phyloP scores from a whole-genome alignment of 2,888 invertebrate species.

The Coelopa pilipes region DNA sequence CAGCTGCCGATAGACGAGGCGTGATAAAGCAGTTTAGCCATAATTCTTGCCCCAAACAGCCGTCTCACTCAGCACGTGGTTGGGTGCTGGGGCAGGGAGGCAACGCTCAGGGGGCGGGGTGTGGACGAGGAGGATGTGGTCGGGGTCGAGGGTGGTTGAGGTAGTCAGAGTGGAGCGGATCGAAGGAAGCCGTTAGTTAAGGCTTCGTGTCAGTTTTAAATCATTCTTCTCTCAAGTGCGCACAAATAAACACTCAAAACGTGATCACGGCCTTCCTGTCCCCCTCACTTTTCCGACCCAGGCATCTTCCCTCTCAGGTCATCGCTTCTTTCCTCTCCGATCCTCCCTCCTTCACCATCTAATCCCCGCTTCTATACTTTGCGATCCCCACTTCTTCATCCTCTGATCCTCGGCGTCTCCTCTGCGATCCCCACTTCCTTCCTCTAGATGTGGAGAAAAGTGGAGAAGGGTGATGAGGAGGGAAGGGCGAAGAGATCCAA shows the following conservation, averaged over 20 bases:
- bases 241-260: slow-evolving; percentile 36
- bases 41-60: slow-evolving; percentile 16
- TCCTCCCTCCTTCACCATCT: too few relatives aligned
- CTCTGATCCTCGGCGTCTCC: too few relatives aligned
- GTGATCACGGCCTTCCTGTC: slow-evolving; percentile 26
- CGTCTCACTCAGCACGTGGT: not conserved
- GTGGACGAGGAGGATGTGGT: not conserved
- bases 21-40: slow-evolving; percentile 20
- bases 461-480: too few relatives aligned
- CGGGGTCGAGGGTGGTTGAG: not conserved
- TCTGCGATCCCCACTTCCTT: too few relatives aligned
- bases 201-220: slow-evolving; percentile 37
- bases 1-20: slow-evolving; percentile 23
- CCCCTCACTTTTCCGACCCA: not conserved
- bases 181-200: slow-evolving; percentile 25
- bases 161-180: not conserved
- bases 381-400: too few relatives aligned
- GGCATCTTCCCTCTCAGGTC: too few relatives aligned
- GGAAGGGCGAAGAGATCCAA: too few relatives aligned
- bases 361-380: too few relatives aligned
- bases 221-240: slow-evolving; percentile 31
- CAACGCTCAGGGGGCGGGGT: not conserved
- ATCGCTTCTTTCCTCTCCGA: too few relatives aligned
- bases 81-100: not conserved
- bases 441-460: too few relatives aligned